Percentiles rank a stretch among this genome's conserved stretches.
Evolutionary conservation across 2,113 vertebrate species (phyloP).

Genomic region (Anthoscopus minutus): DNA sequence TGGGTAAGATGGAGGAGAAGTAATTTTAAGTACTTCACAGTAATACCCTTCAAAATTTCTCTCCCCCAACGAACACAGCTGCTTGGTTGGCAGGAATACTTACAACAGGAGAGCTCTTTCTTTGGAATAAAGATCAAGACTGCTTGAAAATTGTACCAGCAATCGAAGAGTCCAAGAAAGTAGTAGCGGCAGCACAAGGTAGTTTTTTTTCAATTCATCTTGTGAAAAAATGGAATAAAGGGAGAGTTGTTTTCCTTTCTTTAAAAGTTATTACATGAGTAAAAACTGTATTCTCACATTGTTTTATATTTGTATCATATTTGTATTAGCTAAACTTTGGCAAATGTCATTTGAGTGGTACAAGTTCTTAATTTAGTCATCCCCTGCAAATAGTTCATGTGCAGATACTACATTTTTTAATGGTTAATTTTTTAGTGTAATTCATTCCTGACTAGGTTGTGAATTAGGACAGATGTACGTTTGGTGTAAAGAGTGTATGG

Average conservation of each 20-base stretch:
- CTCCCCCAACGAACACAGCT: constrained; percentile 67
- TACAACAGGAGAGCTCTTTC: constrained; percentile 83
- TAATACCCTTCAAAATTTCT: background rate
- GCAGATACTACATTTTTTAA: background rate
- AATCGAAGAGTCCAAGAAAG: constrained; percentile 68
- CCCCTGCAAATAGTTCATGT: background rate
- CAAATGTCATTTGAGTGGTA: background rate
- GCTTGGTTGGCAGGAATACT: constrained; percentile 86
- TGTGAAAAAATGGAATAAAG: background rate
- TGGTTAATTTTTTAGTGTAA: background rate
- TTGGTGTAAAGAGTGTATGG: background rate
- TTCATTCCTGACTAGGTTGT: background rate
- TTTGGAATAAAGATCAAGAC: constrained; percentile 93
- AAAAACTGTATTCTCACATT: background rate
- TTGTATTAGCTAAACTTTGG: background rate
- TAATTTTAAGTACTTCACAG: background rate
- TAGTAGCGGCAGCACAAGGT: constrained; percentile 73
- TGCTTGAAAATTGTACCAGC: constrained; percentile 76
- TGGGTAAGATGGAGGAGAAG: background rate
- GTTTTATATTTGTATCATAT: background rate
- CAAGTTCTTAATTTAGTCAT: background rate
- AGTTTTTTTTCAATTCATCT: background rate
- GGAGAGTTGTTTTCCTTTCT: background rate
- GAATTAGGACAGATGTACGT: fast-evolving
- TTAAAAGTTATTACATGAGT: background rate